Evolutionary conservation across 1,140 invertebrate genomes (phyloP).

Genomic region (Amphibalanus amphitrite): DNA sequence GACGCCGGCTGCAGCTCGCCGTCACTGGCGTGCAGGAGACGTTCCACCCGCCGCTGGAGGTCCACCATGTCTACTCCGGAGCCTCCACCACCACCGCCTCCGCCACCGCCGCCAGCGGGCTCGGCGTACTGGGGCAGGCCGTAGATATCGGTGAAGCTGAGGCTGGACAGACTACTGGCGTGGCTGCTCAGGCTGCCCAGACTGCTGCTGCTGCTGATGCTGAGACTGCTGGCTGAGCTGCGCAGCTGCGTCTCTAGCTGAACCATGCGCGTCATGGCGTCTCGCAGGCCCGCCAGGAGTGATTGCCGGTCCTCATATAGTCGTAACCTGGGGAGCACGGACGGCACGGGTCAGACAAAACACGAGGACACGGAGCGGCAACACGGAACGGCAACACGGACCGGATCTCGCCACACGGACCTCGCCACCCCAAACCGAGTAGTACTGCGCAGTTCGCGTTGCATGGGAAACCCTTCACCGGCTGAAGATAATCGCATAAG

Average conservation of each 20-base stretch:
- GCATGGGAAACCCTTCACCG: no score
- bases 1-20: conserved; percentile 24
- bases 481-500: no score
- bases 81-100: conserved; percentile 28
- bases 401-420: no score
- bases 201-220: conserved; percentile 82
- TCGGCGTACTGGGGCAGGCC: conserved; percentile 52
- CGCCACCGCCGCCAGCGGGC: conserved; percentile 25
- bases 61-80: conserved; percentile 14
- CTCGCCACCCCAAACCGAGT: no score
- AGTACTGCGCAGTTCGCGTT: no score
- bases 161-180: conserved; percentile 40
- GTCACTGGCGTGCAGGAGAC: conserved; percentile 16
- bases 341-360: no score
- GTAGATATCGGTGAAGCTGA: conserved; percentile 91
- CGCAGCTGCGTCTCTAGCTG: conserved; percentile 80
- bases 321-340: conserved; percentile 41
- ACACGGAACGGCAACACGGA: no score
- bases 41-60: conserved; percentile 55
- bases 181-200: conserved; percentile 50
- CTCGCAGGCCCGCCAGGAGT: conserved; percentile 65
- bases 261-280: conserved; percentile 72
- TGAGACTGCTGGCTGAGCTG: conserved; percentile 79
- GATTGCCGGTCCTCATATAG: conserved; percentile 83
- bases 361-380: no score